These are phyloP conservation scores for Carterocephalus palaemon DNA, from an alignment of 2,888 invertebrate genomes.

Conservation along the genomic window DNA sequence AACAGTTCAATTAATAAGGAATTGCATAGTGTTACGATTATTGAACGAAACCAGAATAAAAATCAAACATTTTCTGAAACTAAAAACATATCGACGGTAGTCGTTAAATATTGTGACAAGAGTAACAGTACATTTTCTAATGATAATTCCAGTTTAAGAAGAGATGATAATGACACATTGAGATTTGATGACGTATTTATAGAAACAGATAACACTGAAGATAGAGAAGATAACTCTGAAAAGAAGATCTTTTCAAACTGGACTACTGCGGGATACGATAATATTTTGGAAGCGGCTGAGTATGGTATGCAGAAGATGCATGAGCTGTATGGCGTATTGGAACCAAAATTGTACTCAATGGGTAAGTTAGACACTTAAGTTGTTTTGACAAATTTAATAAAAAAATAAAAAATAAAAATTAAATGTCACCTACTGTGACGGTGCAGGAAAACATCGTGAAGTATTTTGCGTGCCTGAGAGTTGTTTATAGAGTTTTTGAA, in stretches of 20 bases:
- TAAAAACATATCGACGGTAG: constrained; percentile 66
- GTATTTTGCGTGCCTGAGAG: too few relatives aligned
- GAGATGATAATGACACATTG: constrained; percentile 34
- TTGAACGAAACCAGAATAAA: constrained; percentile 61
- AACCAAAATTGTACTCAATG: constrained; percentile 83
- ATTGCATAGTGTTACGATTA: constrained; percentile 67
- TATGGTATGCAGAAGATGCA: constrained; percentile 83
- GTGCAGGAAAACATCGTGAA: too few relatives aligned
- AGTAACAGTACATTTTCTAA: constrained; percentile 41
- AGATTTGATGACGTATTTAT: constrained; percentile 36
- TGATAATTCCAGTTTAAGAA: constrained; percentile 28
- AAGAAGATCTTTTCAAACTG: constrained; percentile 36
- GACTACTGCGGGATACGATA: constrained; percentile 55
- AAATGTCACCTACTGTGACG: too few relatives aligned
- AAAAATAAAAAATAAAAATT: too few relatives aligned
- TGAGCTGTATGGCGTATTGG: constrained; percentile 81
- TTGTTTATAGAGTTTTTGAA: too few relatives aligned
- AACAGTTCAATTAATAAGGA: constrained; percentile 63
- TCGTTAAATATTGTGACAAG: constrained; percentile 69
- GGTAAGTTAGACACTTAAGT: constrained; percentile 65
- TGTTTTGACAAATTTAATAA: not conserved
- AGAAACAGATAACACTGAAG: constrained; percentile 33
- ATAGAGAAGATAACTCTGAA: constrained; percentile 25
- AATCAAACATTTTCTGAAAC: constrained; percentile 59
- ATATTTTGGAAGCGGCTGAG: constrained; percentile 82